Conservation (phyloP, 2,888 invertebrate genomes). For the Myathropa florea region DNA sequence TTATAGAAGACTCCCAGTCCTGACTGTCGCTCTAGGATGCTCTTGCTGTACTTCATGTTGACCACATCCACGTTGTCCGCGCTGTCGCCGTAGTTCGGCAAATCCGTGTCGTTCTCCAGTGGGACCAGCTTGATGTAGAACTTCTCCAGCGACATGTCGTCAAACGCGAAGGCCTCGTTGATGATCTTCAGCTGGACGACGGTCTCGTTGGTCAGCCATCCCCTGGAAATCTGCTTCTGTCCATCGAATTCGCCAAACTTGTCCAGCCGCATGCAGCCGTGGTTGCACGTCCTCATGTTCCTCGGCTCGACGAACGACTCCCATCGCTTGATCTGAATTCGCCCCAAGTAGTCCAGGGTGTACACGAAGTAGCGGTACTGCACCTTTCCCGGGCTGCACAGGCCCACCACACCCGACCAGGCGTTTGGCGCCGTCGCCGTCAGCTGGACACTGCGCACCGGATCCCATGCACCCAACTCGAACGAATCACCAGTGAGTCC, state of each 20-base stretch:
- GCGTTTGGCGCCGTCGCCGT: conserved; percentile 78
- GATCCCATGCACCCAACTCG: conserved; percentile 88
- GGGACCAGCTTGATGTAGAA: conserved; percentile 81
- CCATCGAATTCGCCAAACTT: conserved; percentile 69
- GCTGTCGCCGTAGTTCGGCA: conserved; percentile 48
- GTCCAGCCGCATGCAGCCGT: conserved; percentile 70
- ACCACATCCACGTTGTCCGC: conserved; percentile 75
- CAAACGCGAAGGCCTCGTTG: conserved; percentile 88
- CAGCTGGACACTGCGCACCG: conserved; percentile 82
- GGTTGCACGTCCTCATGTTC: conserved; percentile 58
- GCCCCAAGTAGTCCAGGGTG: conserved; percentile 75
- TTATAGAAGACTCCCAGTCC: conserved; percentile 74
- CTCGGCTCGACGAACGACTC: conserved; percentile 82
- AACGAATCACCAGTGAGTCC: conserved; percentile 86
- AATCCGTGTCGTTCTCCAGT: conserved; percentile 58
- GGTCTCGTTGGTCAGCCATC: conserved; percentile 90
- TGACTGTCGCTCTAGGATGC: conserved; percentile 75
- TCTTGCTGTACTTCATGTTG: conserved; percentile 76
- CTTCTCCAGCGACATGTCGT: conserved; percentile 79
- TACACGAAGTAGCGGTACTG: conserved; percentile 78
- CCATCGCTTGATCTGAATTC: conserved; percentile 79
- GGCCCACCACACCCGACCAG: conserved; percentile 85
- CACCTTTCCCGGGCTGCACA: conserved; percentile 83
- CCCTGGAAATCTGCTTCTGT: conserved; percentile 83
- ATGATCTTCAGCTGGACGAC: conserved; percentile 91